Percentiles rank a stretch among this genome's conserved stretches.
Conservation (phyloP, 2,797 vertebrate species). For the Alexandromys oeconomus region DNA sequence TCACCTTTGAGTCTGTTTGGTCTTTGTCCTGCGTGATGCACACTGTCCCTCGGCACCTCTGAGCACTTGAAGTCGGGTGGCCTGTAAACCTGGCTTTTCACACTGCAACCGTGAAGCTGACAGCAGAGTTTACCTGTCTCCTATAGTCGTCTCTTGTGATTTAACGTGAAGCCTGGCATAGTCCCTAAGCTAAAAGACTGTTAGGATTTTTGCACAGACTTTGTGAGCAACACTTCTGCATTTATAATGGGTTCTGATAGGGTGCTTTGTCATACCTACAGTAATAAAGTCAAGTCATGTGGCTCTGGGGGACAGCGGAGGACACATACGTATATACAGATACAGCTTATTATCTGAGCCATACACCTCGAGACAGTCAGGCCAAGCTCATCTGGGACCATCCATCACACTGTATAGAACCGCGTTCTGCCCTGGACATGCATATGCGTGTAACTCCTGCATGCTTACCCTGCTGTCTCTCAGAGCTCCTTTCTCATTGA, state of each 20-base stretch:
- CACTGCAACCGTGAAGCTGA: background rate
- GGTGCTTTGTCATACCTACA: background rate
- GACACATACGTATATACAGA: background rate
- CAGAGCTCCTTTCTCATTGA: background rate
- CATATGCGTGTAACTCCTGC: background rate
- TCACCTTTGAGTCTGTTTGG: background rate
- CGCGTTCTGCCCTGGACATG: slow-evolving; percentile 8
- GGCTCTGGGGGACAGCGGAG: background rate
- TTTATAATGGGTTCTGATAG: background rate
- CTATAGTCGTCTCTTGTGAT: background rate
- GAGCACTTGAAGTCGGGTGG: background rate
- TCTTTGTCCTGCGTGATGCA: background rate
- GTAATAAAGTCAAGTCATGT: background rate
- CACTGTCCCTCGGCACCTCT: background rate
- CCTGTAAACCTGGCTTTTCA: background rate
- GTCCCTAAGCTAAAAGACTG: background rate
- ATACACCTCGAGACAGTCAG: background rate
- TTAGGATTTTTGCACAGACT: background rate
- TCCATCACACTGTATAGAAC: background rate
- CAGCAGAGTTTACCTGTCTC: background rate
- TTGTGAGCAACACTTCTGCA: background rate
- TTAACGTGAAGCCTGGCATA: background rate
- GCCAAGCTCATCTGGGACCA: background rate
- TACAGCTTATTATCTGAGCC: background rate
- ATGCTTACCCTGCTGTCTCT: background rate